These are phyloP conservation scores for Coreius guichenoti DNA, from an alignment of 2,797 vertebrate species.

Conservation along the genomic window DNA sequence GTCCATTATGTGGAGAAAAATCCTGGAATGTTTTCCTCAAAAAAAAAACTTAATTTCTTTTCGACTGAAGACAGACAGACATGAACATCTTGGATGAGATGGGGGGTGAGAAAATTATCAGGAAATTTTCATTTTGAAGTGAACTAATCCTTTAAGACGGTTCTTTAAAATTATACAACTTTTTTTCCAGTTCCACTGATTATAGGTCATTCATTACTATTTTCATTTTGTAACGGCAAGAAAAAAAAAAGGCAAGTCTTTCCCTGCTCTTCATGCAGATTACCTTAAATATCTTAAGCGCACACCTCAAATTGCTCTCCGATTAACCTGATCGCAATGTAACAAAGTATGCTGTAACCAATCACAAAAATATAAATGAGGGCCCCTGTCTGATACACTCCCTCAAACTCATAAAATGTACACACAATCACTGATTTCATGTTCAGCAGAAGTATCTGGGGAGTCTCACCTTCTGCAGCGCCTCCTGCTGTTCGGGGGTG, in stretches of 20 bases:
- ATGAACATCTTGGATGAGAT: too few relatives aligned
- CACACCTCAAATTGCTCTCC: neutral
- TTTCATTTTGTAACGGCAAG: neutral
- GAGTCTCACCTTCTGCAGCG: constrained; percentile 88
- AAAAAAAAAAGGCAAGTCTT: neutral
- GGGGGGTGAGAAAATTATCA: too few relatives aligned
- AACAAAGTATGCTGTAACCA: neutral
- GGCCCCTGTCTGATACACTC: too few relatives aligned
- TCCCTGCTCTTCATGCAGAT: neutral
- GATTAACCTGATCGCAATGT: neutral
- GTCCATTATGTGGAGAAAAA: too few relatives aligned
- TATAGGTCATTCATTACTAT: neutral
- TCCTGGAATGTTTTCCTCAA: too few relatives aligned
- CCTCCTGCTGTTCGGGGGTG: constrained; percentile 92
- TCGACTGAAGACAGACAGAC: too few relatives aligned
- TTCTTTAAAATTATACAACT: neutral
- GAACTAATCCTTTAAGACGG: neutral
- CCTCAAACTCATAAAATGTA: neutral
- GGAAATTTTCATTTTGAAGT: too few relatives aligned
- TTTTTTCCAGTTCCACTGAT: neutral
- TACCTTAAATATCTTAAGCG: neutral
- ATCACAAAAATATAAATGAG: neutral
- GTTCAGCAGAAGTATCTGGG: neutral
- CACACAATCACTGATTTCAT: neutral
- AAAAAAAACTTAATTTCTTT: too few relatives aligned